Conservation (phyloP, 2,797 vertebrate species). For the Acrossocheilus wenchowensis region DNA sequence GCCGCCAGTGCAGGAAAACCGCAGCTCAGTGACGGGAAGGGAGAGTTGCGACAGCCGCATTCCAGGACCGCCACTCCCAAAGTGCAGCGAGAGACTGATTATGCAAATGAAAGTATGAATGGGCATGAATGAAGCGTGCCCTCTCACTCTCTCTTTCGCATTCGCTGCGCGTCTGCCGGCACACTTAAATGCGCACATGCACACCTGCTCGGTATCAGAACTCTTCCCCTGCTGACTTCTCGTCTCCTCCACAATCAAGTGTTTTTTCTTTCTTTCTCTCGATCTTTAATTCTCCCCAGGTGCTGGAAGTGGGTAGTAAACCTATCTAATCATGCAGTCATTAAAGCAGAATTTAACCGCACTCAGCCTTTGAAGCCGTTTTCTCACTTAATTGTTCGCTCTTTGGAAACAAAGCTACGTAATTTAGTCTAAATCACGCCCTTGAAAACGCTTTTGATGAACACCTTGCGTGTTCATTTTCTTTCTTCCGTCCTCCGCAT, state of each 20-base stretch:
- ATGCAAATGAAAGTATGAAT: constrained; percentile 61
- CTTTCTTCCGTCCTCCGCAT: constrained; percentile 14
- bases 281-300: constrained; percentile 52
- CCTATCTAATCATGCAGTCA: constrained; percentile 41
- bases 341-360: constrained; percentile 41
- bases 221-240: constrained; percentile 31
- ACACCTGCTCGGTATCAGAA: constrained; percentile 24
- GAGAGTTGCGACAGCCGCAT: constrained; percentile 57
- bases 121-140: constrained; percentile 68
- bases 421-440: constrained; percentile 36
- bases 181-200: constrained; percentile 30
- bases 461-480: constrained; percentile 23
- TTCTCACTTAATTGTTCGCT: constrained; percentile 47
- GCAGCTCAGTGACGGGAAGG: constrained; percentile 40
- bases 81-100: constrained; percentile 48
- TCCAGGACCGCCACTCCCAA: constrained; percentile 60
- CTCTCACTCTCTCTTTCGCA: constrained; percentile 38
- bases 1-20: constrained; percentile 51
- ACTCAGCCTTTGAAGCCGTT: constrained; percentile 43
- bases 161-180: neutral
- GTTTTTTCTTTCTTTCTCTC: constrained; percentile 64
- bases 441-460: constrained; percentile 40
- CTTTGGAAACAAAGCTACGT: constrained; percentile 45
- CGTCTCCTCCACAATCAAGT: constrained; percentile 68
- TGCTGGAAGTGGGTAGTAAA: constrained; percentile 51